phyloP scores from a whole-genome alignment of 2,797 vertebrate genomes.

The Gobionotothen gibberifrons region DNA sequence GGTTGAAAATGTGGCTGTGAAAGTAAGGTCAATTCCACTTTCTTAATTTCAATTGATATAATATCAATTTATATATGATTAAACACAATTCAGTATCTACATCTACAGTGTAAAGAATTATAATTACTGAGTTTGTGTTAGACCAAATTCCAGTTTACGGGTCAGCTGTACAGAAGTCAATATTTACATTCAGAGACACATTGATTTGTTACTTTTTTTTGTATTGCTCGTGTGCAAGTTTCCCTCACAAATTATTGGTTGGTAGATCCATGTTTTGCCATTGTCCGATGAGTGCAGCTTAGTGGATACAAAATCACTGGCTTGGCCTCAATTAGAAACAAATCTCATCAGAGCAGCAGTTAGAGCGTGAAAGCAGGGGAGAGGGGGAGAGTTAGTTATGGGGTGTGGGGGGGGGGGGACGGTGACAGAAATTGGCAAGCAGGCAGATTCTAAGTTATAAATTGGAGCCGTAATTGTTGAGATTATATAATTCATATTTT shows the following conservation, averaged over 20 bases:
- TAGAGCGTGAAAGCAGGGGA: constrained; percentile 13
- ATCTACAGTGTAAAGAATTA: neutral
- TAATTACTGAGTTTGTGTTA: neutral
- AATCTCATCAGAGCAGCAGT: constrained; percentile 35
- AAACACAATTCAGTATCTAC: neutral
- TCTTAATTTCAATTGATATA: neutral
- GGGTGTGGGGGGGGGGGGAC: neutral
- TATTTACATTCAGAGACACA: constrained; percentile 38
- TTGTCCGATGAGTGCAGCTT: constrained; percentile 12
- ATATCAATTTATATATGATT: neutral
- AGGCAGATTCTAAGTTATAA: neutral
- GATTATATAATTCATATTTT: neutral
- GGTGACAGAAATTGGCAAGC: neutral
- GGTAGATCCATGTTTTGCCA: constrained; percentile 29
- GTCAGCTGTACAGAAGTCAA: constrained; percentile 26
- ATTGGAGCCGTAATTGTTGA: neutral
- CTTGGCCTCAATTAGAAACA: constrained; percentile 33
- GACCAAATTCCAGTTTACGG: constrained; percentile 15
- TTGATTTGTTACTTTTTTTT: constrained; percentile 54
- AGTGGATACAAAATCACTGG: constrained; percentile 19
- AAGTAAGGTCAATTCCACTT: neutral
- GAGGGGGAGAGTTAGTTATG: neutral
- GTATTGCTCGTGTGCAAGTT: constrained; percentile 29
- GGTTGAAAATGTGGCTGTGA: neutral
- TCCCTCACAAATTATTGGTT: constrained; percentile 37